A percentile compares a stretch with the other conserved stretches of the same genome.
phyloP scores from a whole-genome alignment of 2,888 invertebrate genomes.

The Xanthorhoe designata region DNA sequence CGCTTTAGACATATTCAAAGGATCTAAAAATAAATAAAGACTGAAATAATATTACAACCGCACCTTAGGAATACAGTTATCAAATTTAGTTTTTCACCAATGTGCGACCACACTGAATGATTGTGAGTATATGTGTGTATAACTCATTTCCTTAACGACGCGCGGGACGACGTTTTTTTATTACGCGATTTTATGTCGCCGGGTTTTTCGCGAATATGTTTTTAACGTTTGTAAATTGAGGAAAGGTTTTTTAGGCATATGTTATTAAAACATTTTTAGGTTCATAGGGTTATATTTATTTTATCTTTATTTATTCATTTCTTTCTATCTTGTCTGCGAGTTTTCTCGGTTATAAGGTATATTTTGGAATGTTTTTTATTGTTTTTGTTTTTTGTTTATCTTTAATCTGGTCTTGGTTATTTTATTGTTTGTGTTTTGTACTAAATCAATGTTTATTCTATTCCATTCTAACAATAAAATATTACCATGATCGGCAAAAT shows the following conservation, averaged over 20 bases:
- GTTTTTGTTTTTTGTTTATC: too few relatives aligned
- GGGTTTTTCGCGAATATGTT: slow-evolving; percentile 45
- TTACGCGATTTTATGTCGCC: slow-evolving; percentile 54
- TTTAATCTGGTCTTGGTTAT: too few relatives aligned
- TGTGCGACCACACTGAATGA: slow-evolving; percentile 29
- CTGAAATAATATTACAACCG: too few relatives aligned
- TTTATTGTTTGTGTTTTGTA: too few relatives aligned
- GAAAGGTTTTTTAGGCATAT: slow-evolving; percentile 28
- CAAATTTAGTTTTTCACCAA: slow-evolving; percentile 3
- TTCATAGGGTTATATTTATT: neutral
- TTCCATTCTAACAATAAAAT: slow-evolving; percentile 11
- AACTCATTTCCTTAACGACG: slow-evolving; percentile 72
- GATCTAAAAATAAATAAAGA: too few relatives aligned
- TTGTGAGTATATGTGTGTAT: slow-evolving; percentile 46
- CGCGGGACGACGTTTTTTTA: slow-evolving; percentile 54
- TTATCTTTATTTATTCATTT: too few relatives aligned
- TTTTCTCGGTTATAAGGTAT: too few relatives aligned
- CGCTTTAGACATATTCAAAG: too few relatives aligned
- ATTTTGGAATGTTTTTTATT: too few relatives aligned
- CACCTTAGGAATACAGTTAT: neutral
- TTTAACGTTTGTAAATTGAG: slow-evolving; percentile 43
- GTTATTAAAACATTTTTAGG: slow-evolving; percentile 10
- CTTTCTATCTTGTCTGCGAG: too few relatives aligned
- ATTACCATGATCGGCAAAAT: slow-evolving; percentile 32
- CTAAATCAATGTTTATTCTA: too few relatives aligned